Base-by-base conservation (phyloP, 30 jellyfish, hydroid and myxozoan genomes). In the Aurelia aurita region DNA sequence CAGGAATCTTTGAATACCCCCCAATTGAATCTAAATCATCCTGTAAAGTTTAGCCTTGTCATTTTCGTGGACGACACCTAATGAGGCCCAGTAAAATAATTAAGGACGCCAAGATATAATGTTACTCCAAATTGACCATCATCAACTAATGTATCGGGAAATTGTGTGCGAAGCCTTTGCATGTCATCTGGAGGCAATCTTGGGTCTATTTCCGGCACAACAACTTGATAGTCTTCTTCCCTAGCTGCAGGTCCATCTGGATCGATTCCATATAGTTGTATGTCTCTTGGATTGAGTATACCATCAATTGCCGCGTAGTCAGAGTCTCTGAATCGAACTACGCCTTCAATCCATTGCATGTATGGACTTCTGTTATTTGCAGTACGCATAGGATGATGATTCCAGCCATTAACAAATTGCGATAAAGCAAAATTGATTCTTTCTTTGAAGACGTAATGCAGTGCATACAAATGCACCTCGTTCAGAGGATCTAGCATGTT, bases 281-380 rank as follows among this genome's bases (percentile, higher is more conserved):
- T 28, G 15, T 29, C 59, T 29, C 63, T 43, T 69, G 31, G 47
- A 69, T 16, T 15, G 27, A 43, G 62, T 18, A 69, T 35, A 11
- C 62, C 62, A 69, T 69, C 44, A 4, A 69, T 20, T 18, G 22
- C 62, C n/a, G 31, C 20, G 5, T 69, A 43, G 29, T 19, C 62
- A 25, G 80, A 32, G 32, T 43, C 62, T 32, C 63, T 29, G n/a
- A 29, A 20, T 18, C 80, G 59, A 19, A 69, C 59, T 1, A 69
- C 63, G 1, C 80, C 80, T 32, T 32, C 80, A 31, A 43, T 68
- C 80, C 80, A 68, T 32, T 29, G 80, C 80, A 29, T 32, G 32
- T 29, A 68, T 32, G 80, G 80, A 18, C 62, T 29, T n/a, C 9
- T 68, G 80, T 68, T 68, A 25, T 32, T 32, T 25, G 58, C 80